Percentiles rank a stretch among this genome's conserved stretches.
Evolutionary conservation across 2,113 vertebrate genomes (phyloP).

Genomic region (Micronisus gabar): DNA sequence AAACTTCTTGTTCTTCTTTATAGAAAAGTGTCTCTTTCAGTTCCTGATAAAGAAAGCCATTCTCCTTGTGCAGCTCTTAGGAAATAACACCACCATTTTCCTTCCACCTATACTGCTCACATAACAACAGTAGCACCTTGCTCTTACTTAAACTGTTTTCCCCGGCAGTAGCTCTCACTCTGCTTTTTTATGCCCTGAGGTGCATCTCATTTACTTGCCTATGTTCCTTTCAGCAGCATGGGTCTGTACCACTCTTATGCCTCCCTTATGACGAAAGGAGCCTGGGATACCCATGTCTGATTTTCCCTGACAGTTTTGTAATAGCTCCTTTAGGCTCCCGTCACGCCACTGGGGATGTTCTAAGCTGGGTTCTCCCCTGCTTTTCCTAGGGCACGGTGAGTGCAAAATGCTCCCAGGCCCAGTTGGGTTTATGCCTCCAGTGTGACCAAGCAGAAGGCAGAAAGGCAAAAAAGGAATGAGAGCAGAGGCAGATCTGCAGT

Average conservation of each 20-base stretch:
- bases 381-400: background rate
- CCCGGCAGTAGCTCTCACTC: background rate
- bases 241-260: background rate
- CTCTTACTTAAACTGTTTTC: background rate
- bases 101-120: background rate
- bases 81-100: background rate
- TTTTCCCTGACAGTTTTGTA: background rate
- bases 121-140: background rate
- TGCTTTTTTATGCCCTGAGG: background rate
- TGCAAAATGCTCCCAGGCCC: background rate
- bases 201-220: background rate
- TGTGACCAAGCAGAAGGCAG: background rate
- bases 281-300: background rate
- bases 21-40: background rate
- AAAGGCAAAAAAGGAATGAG: background rate
- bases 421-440: background rate
- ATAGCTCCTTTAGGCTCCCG: background rate
- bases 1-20: background rate
- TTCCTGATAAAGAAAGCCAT: background rate
- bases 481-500: background rate
- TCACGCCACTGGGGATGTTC: background rate
- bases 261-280: background rate
- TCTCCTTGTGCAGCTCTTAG: background rate
- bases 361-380: background rate
- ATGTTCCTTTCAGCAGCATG: background rate